Percentiles rank a stretch among this genome's conserved stretches.
Evolutionary conservation across 2,113 vertebrate species (phyloP).

Genomic region (Scytalopus superciliaris): DNA sequence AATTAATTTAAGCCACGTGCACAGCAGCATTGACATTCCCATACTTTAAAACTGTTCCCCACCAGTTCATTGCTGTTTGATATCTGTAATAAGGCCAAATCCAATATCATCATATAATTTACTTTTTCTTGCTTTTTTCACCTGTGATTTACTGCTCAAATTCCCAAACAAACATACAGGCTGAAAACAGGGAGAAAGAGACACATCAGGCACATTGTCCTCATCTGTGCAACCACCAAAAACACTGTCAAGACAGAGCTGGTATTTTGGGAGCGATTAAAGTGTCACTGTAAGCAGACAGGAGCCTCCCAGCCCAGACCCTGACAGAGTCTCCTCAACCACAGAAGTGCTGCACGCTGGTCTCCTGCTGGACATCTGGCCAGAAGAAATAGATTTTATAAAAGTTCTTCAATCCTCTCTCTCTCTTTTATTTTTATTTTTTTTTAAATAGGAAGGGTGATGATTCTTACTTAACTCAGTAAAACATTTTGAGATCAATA

Average conservation of each 20-base stretch:
- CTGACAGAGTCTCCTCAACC: not conserved
- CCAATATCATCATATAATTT: not conserved
- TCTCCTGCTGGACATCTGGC: not conserved
- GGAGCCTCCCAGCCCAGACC: not conserved
- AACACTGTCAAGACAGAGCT: not conserved
- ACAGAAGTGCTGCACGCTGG: not conserved
- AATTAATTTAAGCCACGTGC: not conserved
- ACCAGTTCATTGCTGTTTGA: not conserved
- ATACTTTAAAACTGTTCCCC: not conserved
- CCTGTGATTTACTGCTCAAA: not conserved
- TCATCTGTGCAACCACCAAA: not conserved
- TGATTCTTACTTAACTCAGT: conserved; percentile 18
- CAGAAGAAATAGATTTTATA: not conserved
- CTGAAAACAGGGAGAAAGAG: not conserved
- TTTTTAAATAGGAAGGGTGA: not conserved
- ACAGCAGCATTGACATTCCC: not conserved
- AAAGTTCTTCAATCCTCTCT: not conserved
- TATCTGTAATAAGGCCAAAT: not conserved
- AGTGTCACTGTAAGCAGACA: not conserved
- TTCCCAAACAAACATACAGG: not conserved
- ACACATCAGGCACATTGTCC: not conserved
- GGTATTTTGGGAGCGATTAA: not conserved
- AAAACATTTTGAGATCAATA: conserved; percentile 31
- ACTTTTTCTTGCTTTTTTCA: not conserved
- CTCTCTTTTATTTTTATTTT: not conserved